Base-by-base conservation (phyloP, 2,888 invertebrate genomes). In the Thymelicus acteon region DNA sequence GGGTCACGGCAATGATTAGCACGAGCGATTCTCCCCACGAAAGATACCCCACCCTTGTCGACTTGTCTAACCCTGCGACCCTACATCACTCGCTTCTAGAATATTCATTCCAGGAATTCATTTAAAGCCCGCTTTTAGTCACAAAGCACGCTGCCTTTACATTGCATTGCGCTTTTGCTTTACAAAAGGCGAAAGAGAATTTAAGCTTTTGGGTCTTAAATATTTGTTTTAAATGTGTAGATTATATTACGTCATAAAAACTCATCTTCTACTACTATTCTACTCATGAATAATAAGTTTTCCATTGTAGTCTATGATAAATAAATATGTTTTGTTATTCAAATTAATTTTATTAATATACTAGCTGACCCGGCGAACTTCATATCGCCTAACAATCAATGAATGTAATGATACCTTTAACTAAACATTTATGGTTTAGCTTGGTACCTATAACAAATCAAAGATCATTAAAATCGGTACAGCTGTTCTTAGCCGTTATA, bases 1-100 rank as follows among this genome's bases (percentile, higher is more conserved):
- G 89, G 90, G 88, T 84, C 88, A 84, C 81, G 83, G 80, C 79
- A 85, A 90, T 90, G 91, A 92, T 93, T 92, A 92, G 88, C 83
- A 82, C 78, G 80, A 85, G 82, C 44, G 91, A 92, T 92, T 92
- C 92, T 87, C 83, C 83, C 78, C 80, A 84, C 82, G 80, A 52
- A 44, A 48, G 67, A 68, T 54, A 60, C 44, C 60, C 60, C 44
- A 65, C 64, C 65, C 70, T 75, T 79, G 80, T 76, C 78, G 75
- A 54, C 54, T 54, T 84, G 83, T 81, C 81, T 81, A 82, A 80
- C 82, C 86, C 80, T 72, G 74, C 79, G 79, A 82, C 83, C 83
- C 83, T 82, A 81, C 82, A 83, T 83, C 70, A 70, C 58, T 60
- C 69, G 69, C 58, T 58, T 39, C 31, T 60, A 52, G 70, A 60